Base-by-base conservation (phyloP, 2,797 vertebrate genomes). In the Rhabdomys pumilio region DNA sequence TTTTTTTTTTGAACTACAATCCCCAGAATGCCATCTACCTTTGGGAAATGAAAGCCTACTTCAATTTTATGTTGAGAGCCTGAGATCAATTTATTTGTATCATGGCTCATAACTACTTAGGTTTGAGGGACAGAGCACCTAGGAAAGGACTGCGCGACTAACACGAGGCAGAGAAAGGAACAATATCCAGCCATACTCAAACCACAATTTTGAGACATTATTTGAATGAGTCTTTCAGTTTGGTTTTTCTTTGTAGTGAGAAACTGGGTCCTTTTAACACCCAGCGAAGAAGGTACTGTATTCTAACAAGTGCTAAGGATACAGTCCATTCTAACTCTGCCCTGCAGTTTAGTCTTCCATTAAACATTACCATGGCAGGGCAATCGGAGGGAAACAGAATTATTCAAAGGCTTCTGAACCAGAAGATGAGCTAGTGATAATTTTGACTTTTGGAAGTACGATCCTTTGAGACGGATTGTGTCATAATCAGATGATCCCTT, bases 21-120 rank as follows among this genome's bases (percentile, higher is more conserved):
- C 97, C 96, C 97, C 96, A 98, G 85, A 94, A 97, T 97, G 96
- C 94, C 29, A 50, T 93, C 91, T 96, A 79, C 76, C 53, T 96
- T 73, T 41, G 11, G 94, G 95, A 97, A 90, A 84, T 84, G 59
- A 97, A 97, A 90, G 86, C 53, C 29, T 93, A 41, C 89, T 94
- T 97, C 61, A 93, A 93, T 75, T 85, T 96, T 67, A 73, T 63
- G 89, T 50, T n/a, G 80, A 94, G 80, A 82, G 29, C 55, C 75
- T 81, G 47, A 82, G 67, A 95, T 91, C 75, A 89, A 89, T 96
- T 89, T 94, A 91, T 76, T 94, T 85, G 80, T 93, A 84, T 94
- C 69, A 69, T 0, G 7, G 75, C 76, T 95, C 81, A 57, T 57
- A 75, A 92, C 38, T 76, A 72, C 76, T 87, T 55, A 95, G 57